phyloP scores from a whole-genome alignment of 2,113 vertebrate genomes.

The Cheilinus undulatus region DNA sequence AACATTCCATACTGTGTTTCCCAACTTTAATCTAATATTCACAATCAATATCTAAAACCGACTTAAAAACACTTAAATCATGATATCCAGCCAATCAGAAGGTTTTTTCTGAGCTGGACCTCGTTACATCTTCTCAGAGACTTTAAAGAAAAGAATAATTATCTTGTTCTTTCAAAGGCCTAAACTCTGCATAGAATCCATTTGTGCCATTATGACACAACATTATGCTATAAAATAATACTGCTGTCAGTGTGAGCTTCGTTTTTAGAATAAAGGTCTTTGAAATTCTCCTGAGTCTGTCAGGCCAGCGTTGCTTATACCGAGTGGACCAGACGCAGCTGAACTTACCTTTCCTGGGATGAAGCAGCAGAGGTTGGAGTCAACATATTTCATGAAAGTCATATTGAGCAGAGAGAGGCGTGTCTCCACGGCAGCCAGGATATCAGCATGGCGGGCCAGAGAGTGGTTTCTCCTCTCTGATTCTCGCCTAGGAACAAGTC shows the following conservation, averaged over 20 bases:
- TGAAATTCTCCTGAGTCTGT: background rate
- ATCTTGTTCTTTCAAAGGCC: too few species aligned
- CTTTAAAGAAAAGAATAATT: too few species aligned
- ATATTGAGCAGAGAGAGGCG: slow-evolving; percentile 97
- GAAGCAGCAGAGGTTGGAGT: slow-evolving; percentile 99
- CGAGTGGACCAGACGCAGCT: background rate
- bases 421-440: slow-evolving; percentile 96
- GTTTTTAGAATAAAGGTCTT: background rate
- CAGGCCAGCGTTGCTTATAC: background rate
- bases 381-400: slow-evolving; percentile 99
- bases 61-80: too few species aligned
- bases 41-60: too few species aligned
- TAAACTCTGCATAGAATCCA: too few species aligned
- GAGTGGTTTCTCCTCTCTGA: slow-evolving; percentile 98
- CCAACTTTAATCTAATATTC: too few species aligned
- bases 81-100: too few species aligned
- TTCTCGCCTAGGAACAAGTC: slow-evolving; percentile 86
- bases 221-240: background rate
- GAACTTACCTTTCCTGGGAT: slow-evolving; percentile 96
- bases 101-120: too few species aligned
- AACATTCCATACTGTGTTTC: too few species aligned
- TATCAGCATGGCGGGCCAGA: slow-evolving; percentile 96
- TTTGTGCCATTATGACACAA: too few species aligned
- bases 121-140: too few species aligned
- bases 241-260: background rate